Percentiles rank a stretch among this genome's conserved stretches.
Evolutionary conservation across 2,888 invertebrate genomes (phyloP).

Genomic region (Zele albiditarsus): DNA sequence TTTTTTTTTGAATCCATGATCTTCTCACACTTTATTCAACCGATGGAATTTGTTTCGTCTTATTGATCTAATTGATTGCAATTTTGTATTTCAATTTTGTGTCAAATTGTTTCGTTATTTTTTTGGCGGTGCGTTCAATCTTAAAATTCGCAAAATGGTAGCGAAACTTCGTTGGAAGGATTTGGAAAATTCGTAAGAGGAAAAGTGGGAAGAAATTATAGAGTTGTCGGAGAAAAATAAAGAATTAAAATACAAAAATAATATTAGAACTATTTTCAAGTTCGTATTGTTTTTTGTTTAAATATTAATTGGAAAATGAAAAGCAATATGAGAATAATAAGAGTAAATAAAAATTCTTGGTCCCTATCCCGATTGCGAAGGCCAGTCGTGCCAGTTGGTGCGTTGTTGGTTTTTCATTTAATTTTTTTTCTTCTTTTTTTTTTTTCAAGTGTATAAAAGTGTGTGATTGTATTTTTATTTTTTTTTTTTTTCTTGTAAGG

Average conservation of each 20-base stretch:
- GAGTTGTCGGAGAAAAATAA: not conserved
- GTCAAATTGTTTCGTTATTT: no score
- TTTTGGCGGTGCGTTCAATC: not conserved
- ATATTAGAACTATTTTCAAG: no score
- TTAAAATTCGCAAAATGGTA: not conserved
- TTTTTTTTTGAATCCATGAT: no score
- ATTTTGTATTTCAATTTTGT: conserved; percentile 1
- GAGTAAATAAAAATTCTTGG: conserved; percentile 54
- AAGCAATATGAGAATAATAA: conserved; percentile 21
- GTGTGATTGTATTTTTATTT: conserved; percentile 40
- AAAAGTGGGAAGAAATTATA: conserved; percentile 34
- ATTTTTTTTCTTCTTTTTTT: conserved; percentile 44
- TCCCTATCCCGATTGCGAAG: conserved; percentile 65
- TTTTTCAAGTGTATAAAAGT: conserved; percentile 60
- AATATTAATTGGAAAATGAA: not conserved
- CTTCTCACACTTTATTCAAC: conserved; percentile 16
- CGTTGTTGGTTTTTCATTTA: conserved; percentile 14
- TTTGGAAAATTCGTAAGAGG: conserved; percentile 21
- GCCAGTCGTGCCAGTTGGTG: conserved; percentile 52
- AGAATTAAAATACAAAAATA: no score
- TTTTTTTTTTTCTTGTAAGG: conserved; percentile 44
- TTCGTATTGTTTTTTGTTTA: no score
- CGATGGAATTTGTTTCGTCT: conserved; percentile 17
- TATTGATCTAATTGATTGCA: conserved; percentile 6
- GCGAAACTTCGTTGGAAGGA: conserved; percentile 33